These are phyloP conservation scores for Andricus grossulariae DNA, from an alignment of 1,140 invertebrate species.

Conservation along the genomic window DNA sequence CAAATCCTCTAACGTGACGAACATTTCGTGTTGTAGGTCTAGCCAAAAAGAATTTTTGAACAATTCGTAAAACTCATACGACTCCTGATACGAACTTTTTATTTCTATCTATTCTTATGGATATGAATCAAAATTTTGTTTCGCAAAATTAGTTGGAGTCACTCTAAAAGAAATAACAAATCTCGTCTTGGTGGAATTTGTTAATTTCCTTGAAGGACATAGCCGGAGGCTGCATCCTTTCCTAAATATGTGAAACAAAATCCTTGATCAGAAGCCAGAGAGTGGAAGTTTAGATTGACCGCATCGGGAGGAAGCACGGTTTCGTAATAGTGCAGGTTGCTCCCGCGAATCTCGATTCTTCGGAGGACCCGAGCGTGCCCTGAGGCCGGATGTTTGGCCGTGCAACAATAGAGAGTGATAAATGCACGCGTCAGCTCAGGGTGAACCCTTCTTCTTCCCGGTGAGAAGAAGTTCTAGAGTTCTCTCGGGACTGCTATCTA, in stretches of 20 bases:
- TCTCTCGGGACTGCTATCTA: constrained; percentile 64
- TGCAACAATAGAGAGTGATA: constrained; percentile 71
- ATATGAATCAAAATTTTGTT: constrained; percentile 7
- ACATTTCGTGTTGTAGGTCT: too few relatives aligned
- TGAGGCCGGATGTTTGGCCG: constrained; percentile 69
- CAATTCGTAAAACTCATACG: too few relatives aligned
- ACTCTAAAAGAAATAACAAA: neutral
- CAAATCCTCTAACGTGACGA: neutral
- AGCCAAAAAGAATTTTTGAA: neutral
- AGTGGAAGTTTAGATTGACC: neutral
- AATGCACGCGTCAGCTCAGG: constrained; percentile 67
- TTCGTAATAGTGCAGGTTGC: constrained; percentile 32
- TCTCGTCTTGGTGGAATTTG: neutral
- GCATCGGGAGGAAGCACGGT: constrained; percentile 13
- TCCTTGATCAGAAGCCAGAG: neutral
- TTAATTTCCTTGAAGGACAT: constrained; percentile 14
- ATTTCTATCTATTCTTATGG: neutral
- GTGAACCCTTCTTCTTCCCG: constrained; percentile 61
- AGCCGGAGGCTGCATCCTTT: neutral
- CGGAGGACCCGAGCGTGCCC: constrained; percentile 48
- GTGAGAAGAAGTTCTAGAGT: constrained; percentile 51
- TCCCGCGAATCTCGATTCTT: constrained; percentile 66
- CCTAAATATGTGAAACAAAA: neutral
- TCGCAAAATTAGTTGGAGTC: neutral
- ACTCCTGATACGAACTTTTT: too few relatives aligned